Evolutionary conservation across 2,888 invertebrate species (phyloP).

Genomic region (Nudaria mundana): DNA sequence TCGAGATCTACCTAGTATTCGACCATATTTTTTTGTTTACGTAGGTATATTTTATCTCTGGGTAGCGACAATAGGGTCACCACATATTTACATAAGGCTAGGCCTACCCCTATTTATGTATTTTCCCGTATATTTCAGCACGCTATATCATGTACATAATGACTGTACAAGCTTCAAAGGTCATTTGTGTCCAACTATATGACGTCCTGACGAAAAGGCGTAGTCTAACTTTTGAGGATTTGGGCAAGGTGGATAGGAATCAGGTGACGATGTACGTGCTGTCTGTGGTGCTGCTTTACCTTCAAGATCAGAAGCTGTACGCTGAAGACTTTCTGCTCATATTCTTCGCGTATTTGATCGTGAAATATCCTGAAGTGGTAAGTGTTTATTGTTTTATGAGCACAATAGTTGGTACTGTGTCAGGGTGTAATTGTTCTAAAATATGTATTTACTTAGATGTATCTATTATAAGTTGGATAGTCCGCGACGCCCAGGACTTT

Average conservation of each 20-base stretch:
- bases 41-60: no score
- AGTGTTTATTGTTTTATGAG: conserved; percentile 22
- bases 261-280: conserved; percentile 28
- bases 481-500: no score
- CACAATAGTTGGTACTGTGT: no score
- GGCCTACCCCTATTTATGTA: no score
- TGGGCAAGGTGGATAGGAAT: conserved; percentile 20
- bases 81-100: no score
- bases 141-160: conserved; percentile 50
- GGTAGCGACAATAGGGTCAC: no score
- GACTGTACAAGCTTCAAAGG: conserved; percentile 35
- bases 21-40: no score
- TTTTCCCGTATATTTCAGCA: conserved; percentile 33
- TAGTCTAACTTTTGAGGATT: conserved; percentile 12
- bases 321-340: conserved; percentile 42
- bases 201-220: conserved; percentile 14
- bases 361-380: conserved; percentile 48
- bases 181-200: conserved; percentile 20
- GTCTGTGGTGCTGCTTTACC: conserved; percentile 25
- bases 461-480: no score
- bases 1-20: no score
- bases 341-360: conserved; percentile 40
- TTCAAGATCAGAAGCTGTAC: conserved; percentile 31
- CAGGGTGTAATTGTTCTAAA: no score
- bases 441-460: no score